Evolutionary conservation across 2,888 invertebrate genomes (phyloP), one percentile per base, ranked within the genome.

Genomic region (Mycogona germanica): DNA sequence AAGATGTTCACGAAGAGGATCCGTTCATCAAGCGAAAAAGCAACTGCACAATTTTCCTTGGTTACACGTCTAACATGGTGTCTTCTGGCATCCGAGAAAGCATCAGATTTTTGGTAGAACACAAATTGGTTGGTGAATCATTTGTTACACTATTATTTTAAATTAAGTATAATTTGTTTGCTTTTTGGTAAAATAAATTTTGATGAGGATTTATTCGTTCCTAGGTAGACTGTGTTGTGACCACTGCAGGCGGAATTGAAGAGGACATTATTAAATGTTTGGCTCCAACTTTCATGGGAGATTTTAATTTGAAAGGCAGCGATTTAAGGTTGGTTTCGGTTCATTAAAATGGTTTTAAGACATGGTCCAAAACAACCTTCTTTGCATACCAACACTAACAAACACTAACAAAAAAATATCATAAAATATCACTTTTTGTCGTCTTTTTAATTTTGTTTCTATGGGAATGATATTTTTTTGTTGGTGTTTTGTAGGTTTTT

Each of bases 231-330:
- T 93, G 93, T 66, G 78, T 99, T 59, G 97, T 98, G 1, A 88
- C 97, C 0, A 92, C 95, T 12, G 98, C 97, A 0, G 98, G 98
- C 1, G 98, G 98, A 0, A 77, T 99, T 0, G 98, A 99, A 70
- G 98, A 99, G 72, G 98, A 99, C 73, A 80, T 98, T 44, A 98
- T 99, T 41, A 99, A 99, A 75, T 98, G 98, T 68, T 74, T 99
- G 52, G 91, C 89, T 1, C 88, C 93, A 0, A 97, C 96, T 0
- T 95, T 80, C 64, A 68, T 98, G 49, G 98, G 97, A 0, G 87
- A 92, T 64, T 97, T 96, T 67, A 74, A 81, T 65, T 73, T 95
- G 51, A 78, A 80, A 61, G 96, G 95, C 0, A 80, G 62, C 30
- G 49, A 59, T n/a, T 79, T 69, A 72, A 75, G 46, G 58, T 60